Evolutionary conservation across 2,113 vertebrate species (phyloP), one percentile per base, ranked within the genome.

Genomic region (Pandion haliaetus): DNA sequence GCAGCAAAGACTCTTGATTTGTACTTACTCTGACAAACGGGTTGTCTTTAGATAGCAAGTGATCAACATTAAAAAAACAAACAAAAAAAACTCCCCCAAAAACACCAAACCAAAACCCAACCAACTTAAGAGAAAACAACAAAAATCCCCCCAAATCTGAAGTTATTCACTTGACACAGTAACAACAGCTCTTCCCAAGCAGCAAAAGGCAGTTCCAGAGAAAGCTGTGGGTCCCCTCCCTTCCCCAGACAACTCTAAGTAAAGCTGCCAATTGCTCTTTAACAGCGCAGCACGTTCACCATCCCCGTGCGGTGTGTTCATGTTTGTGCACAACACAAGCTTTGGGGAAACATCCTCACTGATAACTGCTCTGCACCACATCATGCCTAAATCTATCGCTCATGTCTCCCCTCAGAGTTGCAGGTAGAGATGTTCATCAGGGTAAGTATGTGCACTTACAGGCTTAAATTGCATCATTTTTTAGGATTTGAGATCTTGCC

Each of bases 281-380:
- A 61, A 17, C 28, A 66, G 49, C 1, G 2, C 58, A 36, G 29
- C 0, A 3, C 4, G 40, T 6, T 78, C 45, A 4, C 77, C 0
- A 1, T 28, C 65, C 34, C 59, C 0, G 1, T 18, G 40, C 1
- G 1, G 8, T 1, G 40, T 3, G 31, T 26, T 71, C 57, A 42
- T 2, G 2, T 25, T 18, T 4, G 2, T 9, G 25, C 28, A 50
- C 62, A 57, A 9, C 63, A 15, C 14, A 8, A 58, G 42, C 84
- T 91, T 21, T 34, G 36, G 40, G 58, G 32, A 80, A 77, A 54
- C 31, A 32, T 8, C 76, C 81, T 32, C 49, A 16, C 26, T 12
- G 31, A 1, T 4, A 40, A 21, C 0, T 12, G 20, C 58, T 47
- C 49, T 36, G 67, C 34, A 29, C 47, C 7, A 1, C 86, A 57